phyloP scores from a whole-genome alignment of 2,797 vertebrate species.

The Rhinogobio ventralis region DNA sequence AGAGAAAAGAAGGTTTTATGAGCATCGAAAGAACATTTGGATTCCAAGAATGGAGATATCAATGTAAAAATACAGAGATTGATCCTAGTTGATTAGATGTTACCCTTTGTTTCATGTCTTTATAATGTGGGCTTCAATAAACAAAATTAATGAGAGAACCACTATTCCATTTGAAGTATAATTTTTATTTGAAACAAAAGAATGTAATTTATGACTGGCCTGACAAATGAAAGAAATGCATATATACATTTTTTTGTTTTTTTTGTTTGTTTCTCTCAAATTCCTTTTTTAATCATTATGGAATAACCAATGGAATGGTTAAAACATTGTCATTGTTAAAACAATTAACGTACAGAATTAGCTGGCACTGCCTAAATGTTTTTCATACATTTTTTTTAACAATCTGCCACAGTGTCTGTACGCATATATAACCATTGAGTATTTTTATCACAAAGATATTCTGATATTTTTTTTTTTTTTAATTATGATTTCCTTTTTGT shows the following conservation, averaged over 20 bases:
- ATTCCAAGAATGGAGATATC: not conserved
- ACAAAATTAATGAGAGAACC: slow-evolving; percentile 10
- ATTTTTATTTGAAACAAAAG: slow-evolving; percentile 11
- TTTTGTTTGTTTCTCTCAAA: not conserved
- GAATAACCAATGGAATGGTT: not conserved
- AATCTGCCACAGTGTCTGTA: slow-evolving; percentile 35
- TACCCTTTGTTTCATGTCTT: not conserved
- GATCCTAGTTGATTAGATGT: not conserved
- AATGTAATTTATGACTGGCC: not conserved
- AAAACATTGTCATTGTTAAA: slow-evolving; percentile 40
- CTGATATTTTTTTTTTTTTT: not conserved
- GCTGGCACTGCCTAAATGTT: slow-evolving; percentile 51
- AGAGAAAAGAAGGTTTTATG: not conserved
- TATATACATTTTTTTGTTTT: not conserved
- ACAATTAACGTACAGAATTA: not conserved
- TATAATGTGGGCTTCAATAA: not conserved
- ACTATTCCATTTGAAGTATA: slow-evolving; percentile 27
- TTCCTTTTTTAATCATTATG: not conserved
- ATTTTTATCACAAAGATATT: slow-evolving; percentile 42
- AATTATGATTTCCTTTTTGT: slow-evolving; percentile 35
- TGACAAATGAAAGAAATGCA: slow-evolving; percentile 23
- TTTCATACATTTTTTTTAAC: slow-evolving; percentile 29
- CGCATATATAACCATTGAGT: slow-evolving; percentile 29
- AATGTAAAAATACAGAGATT: not conserved
- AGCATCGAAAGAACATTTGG: not conserved